phyloP scores from a whole-genome alignment of 1,140 invertebrate species.

The Anastrepha ludens region DNA sequence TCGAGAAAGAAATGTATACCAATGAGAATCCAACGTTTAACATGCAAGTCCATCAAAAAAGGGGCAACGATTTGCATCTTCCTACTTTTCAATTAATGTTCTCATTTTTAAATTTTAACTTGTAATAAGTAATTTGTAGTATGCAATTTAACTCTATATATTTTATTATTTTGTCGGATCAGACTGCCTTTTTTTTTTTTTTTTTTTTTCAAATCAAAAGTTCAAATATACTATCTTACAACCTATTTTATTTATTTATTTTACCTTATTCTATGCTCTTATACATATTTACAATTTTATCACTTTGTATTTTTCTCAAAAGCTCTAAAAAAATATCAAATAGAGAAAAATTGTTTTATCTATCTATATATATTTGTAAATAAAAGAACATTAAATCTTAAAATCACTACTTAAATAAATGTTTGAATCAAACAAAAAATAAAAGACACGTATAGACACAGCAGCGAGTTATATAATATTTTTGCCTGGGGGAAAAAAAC shows the following conservation, averaged over 20 bases:
- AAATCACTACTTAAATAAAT: background rate
- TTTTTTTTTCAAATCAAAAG: background rate
- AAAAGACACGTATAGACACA: no score
- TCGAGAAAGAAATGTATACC: background rate
- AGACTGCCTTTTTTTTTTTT: background rate
- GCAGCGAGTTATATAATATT: no score
- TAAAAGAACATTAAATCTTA: conserved; percentile 33
- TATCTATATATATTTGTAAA: conserved; percentile 41
- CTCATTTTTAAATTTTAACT: conserved; percentile 18
- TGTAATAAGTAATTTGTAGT: background rate
- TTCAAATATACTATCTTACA: background rate
- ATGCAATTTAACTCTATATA: background rate
- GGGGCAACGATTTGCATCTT: background rate
- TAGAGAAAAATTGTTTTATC: conserved; percentile 27
- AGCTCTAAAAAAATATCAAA: conserved; percentile 22
- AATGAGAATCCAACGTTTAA: background rate
- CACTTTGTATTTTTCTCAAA: conserved; percentile 14
- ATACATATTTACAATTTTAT: conserved; percentile 9
- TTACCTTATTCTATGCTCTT: conserved; percentile 1
- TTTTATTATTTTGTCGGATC: background rate
- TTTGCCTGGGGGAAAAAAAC: no score
- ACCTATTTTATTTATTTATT: conserved; percentile 27
- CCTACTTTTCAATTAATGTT: conserved; percentile 33
- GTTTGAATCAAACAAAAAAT: background rate
- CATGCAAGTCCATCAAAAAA: background rate